phyloP scores from a whole-genome alignment of 2,113 vertebrate species.

The Megalops atlanticus region DNA sequence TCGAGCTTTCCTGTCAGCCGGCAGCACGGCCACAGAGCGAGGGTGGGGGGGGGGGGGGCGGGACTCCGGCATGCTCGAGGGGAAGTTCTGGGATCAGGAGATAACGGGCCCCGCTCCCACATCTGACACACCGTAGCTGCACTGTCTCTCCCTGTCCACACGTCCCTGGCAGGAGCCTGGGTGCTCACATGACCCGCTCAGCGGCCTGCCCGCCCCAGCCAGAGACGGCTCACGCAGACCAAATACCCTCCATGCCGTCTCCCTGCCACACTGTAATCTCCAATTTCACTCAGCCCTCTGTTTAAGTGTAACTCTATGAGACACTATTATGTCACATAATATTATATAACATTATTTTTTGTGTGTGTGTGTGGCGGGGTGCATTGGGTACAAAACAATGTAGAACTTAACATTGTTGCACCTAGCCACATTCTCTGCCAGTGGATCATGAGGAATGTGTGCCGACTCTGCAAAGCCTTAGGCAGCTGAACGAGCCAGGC shows the following conservation, averaged over 20 bases:
- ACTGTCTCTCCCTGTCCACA: slow-evolving; percentile 19
- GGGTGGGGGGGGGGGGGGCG: slow-evolving; percentile 69
- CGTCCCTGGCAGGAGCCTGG: no score
- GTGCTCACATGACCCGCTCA: slow-evolving; percentile 31
- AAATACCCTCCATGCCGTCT: no score
- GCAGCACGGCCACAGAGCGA: slow-evolving; percentile 57
- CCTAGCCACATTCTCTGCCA: not conserved
- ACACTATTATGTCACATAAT: no score
- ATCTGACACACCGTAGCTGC: slow-evolving; percentile 62
- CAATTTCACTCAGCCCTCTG: no score
- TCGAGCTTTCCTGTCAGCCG: slow-evolving; percentile 83
- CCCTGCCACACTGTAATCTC: no score
- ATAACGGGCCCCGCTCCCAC: slow-evolving; percentile 75
- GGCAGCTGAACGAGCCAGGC: not conserved
- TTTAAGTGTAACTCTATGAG: no score
- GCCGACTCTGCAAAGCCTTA: not conserved
- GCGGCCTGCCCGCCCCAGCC: not conserved
- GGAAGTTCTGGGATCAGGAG: slow-evolving; percentile 90
- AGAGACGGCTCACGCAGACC: no score
- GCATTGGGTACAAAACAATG: no score
- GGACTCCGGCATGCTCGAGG: slow-evolving; percentile 75
- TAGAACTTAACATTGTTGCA: not conserved
- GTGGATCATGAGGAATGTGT: not conserved
- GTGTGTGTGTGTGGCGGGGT: no score
- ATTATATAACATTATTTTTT: no score